Percentiles rank a stretch among this genome's conserved stretches.
Evolutionary conservation across 2,797 vertebrate genomes (phyloP).

Genomic region (Alca torda): DNA sequence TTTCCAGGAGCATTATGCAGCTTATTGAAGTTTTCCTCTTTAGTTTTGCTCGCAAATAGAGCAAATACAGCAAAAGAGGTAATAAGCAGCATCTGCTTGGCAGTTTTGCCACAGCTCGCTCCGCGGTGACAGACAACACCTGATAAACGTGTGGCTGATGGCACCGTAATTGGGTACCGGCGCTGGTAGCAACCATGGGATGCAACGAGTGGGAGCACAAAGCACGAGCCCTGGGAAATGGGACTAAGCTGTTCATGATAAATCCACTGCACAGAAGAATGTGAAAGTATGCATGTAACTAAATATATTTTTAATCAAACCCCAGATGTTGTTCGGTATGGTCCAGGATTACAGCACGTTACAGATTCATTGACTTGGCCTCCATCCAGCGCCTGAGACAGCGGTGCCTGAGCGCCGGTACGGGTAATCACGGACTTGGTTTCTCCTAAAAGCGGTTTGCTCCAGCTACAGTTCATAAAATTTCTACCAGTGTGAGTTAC

Average conservation of each 20-base stretch:
- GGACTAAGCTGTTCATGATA: neutral
- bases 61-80: neutral
- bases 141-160: neutral
- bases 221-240: neutral
- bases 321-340: neutral
- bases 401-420: fast-evolving
- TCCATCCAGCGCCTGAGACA: neutral
- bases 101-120: neutral
- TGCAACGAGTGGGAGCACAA: neutral
- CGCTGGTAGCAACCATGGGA: neutral
- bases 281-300: neutral
- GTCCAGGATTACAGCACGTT: neutral
- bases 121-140: neutral
- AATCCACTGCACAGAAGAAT: neutral
- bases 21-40: neutral
- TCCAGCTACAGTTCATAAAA: neutral
- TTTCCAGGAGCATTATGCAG: neutral
- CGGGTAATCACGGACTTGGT: neutral
- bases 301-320: conserved; percentile 16
- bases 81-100: neutral
- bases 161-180: neutral
- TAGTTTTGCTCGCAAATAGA: neutral
- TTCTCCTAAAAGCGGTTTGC: neutral
- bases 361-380: neutral
- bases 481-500: neutral